Evolutionary conservation across 1,140 invertebrate species (phyloP).

Genomic region (honey bee (Apis mellifera)): DNA sequence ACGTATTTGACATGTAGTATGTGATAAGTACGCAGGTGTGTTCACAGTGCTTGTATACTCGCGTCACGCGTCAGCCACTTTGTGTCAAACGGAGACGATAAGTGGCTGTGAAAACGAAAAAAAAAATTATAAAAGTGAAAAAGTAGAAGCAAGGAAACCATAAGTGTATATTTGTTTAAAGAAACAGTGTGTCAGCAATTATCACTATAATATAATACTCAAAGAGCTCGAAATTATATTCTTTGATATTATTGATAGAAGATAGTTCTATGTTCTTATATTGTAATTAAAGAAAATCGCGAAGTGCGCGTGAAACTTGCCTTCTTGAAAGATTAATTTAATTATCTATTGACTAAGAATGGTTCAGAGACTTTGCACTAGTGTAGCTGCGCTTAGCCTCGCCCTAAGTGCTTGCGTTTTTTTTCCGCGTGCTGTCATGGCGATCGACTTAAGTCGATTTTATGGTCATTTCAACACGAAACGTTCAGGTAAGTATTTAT

Average conservation of each 20-base stretch:
- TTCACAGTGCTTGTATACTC: constrained; percentile 48
- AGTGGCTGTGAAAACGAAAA: constrained; percentile 24
- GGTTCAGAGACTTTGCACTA: constrained; percentile 64
- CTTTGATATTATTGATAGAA: background rate
- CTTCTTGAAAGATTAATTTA: background rate
- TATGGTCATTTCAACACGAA: constrained; percentile 86
- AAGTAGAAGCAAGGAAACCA: background rate
- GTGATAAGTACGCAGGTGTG: constrained; percentile 48
- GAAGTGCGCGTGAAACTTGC: background rate
- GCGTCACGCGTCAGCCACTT: constrained; percentile 47
- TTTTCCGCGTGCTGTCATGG: constrained; percentile 82
- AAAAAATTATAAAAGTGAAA: background rate
- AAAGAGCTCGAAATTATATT: background rate
- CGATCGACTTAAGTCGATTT: constrained; percentile 86
- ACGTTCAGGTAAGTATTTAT: constrained; percentile 83
- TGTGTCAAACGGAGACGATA: constrained; percentile 22
- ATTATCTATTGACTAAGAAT: constrained; percentile 47
- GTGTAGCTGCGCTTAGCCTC: constrained; percentile 71
- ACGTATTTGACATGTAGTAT: background rate
- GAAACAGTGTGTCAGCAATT: background rate
- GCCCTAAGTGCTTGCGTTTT: constrained; percentile 79
- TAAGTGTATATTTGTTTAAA: background rate
- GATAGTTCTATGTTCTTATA: background rate
- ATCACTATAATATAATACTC: background rate
- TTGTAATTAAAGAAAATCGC: background rate